Evolutionary conservation across 1,140 invertebrate genomes (phyloP), one percentile per base, ranked within the genome.

Genomic region (Apis cerana): DNA sequence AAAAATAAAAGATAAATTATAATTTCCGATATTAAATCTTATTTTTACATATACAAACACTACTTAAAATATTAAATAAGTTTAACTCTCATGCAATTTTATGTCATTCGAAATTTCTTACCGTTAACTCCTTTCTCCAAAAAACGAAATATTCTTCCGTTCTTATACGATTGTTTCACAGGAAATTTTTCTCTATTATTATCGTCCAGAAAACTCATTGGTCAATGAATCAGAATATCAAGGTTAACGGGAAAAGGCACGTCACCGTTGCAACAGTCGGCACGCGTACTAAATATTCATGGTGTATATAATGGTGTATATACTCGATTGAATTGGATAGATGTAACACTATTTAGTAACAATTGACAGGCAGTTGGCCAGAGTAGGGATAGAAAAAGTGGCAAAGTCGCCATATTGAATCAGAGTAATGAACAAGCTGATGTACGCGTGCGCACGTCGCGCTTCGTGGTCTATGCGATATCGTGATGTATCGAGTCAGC

Each of bases 221-320:
- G 7, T 27, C 17, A 23, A 13, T 19, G 68, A 64, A 50, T 58
- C 50, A 50, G n/a, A 52, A 33, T 75, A 67, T 50, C 71, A 67
- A 75, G 79, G 62, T 52, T 65, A 67, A 81, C 70, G 61, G 50
- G 50, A 67, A n/a, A 50, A 15, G 4, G 9, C 43, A 11, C 61
- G 61, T 80, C 71, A n/a, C 12, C 10, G n/a, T 17, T 43, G 52
- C 13, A 12, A 52, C 75, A 76, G n/a, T 19, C 43, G 23, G 48
- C 52, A 80, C 70, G 70, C 61, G 52, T 54, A 43, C 27, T 75
- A 67, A 80, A 80, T 80, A 80, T 80, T 80, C 78, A 80, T 80
- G 69, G 17, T 65, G 62, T 33, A 33, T 64, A 48, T 67, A 43
- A 33, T 21, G 19, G 5, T 43, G 4, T 43, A 43, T 43, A 43